Conservation (phyloP, 2,888 invertebrate species). For the Stenotaenia linearis region DNA sequence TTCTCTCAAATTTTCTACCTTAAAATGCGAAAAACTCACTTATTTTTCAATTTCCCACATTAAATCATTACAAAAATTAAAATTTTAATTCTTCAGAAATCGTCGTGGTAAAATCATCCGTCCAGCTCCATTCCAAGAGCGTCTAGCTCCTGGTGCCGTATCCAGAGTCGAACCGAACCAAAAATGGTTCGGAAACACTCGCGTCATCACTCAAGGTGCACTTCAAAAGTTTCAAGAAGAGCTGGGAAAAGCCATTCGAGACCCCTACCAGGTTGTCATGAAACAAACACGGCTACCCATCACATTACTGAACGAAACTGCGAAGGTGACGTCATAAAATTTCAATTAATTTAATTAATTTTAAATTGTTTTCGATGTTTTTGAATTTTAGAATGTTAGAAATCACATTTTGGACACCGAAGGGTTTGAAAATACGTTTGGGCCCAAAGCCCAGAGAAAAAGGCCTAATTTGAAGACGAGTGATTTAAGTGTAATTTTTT, state of each 20-base stretch:
- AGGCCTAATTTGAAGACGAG: constrained; percentile 64
- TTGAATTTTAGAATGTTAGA: constrained; percentile 61
- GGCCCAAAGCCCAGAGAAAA: constrained; percentile 87
- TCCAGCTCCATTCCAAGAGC: constrained; percentile 93
- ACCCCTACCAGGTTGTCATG: constrained; percentile 97
- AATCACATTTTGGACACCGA: constrained; percentile 95
- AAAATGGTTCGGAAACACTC: constrained; percentile 96
- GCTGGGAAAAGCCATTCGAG: constrained; percentile 85
- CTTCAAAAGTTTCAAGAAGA: constrained; percentile 70
- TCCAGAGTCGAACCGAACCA: constrained; percentile 95
- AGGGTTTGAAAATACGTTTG: constrained; percentile 89
- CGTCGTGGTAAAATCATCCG: constrained; percentile 76
- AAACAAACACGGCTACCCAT: constrained; percentile 91
- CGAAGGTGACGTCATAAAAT: constrained; percentile 46
- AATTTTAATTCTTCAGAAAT: too few relatives aligned
- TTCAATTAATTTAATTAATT: background rate
- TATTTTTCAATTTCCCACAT: too few relatives aligned
- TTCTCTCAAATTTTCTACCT: too few relatives aligned
- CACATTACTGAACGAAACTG: constrained; percentile 83
- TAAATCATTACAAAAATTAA: too few relatives aligned
- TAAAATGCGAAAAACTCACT: too few relatives aligned
- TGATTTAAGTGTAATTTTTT: constrained; percentile 66
- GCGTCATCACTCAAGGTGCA: constrained; percentile 81
- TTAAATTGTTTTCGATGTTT: background rate
- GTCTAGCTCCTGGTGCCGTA: constrained; percentile 77